These are phyloP conservation scores for Galleria mellonella DNA, from an alignment of 1,140 invertebrate genomes.

Conservation along the genomic window DNA sequence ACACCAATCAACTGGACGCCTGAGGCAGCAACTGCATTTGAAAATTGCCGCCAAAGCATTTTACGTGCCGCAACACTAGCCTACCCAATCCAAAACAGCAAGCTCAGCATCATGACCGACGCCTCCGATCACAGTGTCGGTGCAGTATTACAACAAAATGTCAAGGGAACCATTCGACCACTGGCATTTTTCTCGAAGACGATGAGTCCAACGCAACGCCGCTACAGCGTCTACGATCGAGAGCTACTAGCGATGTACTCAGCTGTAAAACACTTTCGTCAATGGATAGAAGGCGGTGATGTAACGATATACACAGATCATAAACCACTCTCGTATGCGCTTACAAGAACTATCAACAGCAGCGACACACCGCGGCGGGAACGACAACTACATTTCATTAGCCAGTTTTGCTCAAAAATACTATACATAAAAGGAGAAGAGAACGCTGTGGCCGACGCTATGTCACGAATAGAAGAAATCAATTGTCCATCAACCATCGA, in stretches of 20 bases:
- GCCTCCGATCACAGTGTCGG: conserved; percentile 27
- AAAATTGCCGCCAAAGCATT: conserved; percentile 29
- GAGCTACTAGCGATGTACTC: conserved; percentile 19
- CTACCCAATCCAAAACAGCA: too few relatives aligned
- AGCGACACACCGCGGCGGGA: conserved; percentile 20
- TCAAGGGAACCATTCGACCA: conserved; percentile 1
- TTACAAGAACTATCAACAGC: conserved; percentile 2
- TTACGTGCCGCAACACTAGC: conserved; percentile 19
- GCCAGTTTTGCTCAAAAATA: conserved; percentile 20
- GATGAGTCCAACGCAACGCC: conserved; percentile 10
- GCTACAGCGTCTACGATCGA: conserved; percentile 9
- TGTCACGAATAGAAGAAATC: not conserved
- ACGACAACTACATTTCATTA: conserved; percentile 19
- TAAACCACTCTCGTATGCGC: conserved; percentile 8
- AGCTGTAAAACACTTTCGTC: conserved; percentile 18
- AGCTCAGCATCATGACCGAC: conserved; percentile 7
- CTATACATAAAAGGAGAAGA: conserved; percentile 18
- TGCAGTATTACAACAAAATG: conserved; percentile 31
- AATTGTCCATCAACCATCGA: too few relatives aligned
- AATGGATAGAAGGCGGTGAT: conserved; percentile 17
- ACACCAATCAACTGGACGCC: conserved; percentile 14
- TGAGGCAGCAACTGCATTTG: conserved; percentile 11
- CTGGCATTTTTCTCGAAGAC: conserved; percentile 18
- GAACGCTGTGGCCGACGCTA: conserved; percentile 14
- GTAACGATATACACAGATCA: conserved; percentile 15